phyloP scores from a whole-genome alignment of 2,888 invertebrate species.

The Drosophila differens region DNA sequence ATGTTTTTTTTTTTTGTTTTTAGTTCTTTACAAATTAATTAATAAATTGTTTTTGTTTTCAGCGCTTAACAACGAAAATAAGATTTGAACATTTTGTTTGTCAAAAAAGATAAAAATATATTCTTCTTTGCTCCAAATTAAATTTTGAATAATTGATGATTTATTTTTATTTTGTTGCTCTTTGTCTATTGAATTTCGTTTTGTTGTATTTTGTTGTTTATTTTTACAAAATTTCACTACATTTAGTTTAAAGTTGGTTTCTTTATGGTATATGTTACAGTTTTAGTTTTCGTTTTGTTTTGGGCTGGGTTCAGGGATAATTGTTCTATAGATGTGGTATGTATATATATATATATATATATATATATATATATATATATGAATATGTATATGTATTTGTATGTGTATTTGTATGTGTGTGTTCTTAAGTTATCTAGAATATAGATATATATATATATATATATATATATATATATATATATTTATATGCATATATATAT shows the following conservation, averaged over 20 bases:
- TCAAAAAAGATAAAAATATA: conserved; percentile 41
- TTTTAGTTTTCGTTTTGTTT: conserved; percentile 30
- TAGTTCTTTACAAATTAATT: conserved; percentile 64
- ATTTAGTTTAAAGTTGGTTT: conserved; percentile 71
- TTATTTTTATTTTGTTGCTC: not conserved
- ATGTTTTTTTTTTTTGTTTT: conserved; percentile 27
- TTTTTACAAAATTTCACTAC: conserved; percentile 68
- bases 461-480: conserved; percentile 17
- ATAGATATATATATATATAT: conserved; percentile 15
- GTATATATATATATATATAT: not conserved
- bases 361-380: conserved; percentile 7
- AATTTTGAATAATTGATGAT: conserved; percentile 24
- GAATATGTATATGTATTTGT: not conserved
- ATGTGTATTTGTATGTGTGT: conserved; percentile 40
- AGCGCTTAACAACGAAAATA: conserved; percentile 66
- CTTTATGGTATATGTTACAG: conserved; percentile 70
- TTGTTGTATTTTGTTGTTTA: conserved; percentile 55
- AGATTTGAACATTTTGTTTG: conserved; percentile 70
- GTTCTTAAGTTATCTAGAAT: conserved; percentile 63
- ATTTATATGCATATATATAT: conserved; percentile 35
- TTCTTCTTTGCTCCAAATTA: conserved; percentile 76
- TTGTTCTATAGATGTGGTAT: conserved; percentile 76
- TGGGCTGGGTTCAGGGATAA: conserved; percentile 64
- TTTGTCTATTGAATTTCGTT: conserved; percentile 6
- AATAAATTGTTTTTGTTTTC: conserved; percentile 54